Conservation (phyloP, 2,113 vertebrate species). For the Labeo catla region DNA sequence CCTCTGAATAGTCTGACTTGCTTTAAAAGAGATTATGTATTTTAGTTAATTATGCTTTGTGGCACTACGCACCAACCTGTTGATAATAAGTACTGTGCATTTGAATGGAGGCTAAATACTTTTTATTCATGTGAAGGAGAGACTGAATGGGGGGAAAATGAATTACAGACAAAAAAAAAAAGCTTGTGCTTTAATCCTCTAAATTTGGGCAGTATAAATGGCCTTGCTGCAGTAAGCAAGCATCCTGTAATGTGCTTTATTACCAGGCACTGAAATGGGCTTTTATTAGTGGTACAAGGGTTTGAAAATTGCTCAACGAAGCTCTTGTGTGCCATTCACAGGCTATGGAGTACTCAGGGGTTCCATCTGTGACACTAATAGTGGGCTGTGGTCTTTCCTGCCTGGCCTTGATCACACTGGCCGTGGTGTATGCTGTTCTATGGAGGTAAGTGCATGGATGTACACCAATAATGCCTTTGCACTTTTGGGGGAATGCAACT, state of each 20-base stretch:
- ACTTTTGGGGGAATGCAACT: not conserved
- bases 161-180: constrained; percentile 13
- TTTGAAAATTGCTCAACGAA: constrained; percentile 56
- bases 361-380: constrained; percentile 97
- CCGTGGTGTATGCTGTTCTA: constrained; percentile 93
- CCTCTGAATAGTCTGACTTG: not conserved
- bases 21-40: constrained; percentile 10
- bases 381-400: constrained; percentile 98
- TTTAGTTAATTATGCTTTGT: not conserved
- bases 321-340: constrained; percentile 75
- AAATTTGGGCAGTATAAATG: constrained; percentile 13
- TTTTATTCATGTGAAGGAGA: constrained; percentile 5
- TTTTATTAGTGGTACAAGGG: constrained; percentile 31
- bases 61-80: not conserved
- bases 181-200: constrained; percentile 19
- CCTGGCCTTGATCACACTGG: constrained; percentile 93
- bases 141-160: not conserved
- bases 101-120: not conserved
- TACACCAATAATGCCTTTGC: not conserved
- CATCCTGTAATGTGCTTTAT: constrained; percentile 30
- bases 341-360: constrained; percentile 97
- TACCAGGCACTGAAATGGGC: constrained; percentile 34
- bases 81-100: constrained; percentile 4
- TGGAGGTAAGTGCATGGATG: constrained; percentile 87
- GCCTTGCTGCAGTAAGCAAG: constrained; percentile 5